Evolutionary conservation across 2,113 vertebrate genomes (phyloP), one percentile per base, ranked within the genome.

Genomic region (Dromiciops gliroides): DNA sequence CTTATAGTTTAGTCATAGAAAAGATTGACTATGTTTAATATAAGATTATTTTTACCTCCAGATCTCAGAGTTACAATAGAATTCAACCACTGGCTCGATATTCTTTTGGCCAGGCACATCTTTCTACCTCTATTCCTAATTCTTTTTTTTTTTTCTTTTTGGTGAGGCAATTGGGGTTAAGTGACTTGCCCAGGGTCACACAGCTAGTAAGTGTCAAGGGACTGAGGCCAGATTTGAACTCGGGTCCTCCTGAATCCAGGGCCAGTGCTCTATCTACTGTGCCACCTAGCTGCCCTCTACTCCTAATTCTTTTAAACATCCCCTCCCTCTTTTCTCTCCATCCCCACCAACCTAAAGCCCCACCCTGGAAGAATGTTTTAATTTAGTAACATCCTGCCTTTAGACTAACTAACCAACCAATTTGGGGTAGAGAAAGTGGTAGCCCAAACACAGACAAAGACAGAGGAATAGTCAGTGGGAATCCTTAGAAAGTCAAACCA

Each of bases 251-350:
- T n/a, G n/a, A n/a, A n/a, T n/a, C n/a, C n/a, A n/a, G n/a, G n/a
- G n/a, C n/a, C n/a, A n/a, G n/a, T n/a, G n/a, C n/a, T n/a, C n/a
- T n/a, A n/a, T n/a, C n/a, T n/a, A n/a, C n/a, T n/a, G n/a, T n/a
- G n/a, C n/a, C n/a, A n/a, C n/a, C n/a, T n/a, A n/a, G n/a, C n/a
- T n/a, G n/a, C n/a, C n/a, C n/a, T n/a, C 92, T 50, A 50, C 75
- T 93, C 60, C 14, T 49, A 50, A 24, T 48, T 95, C 60, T 95
- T 92, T 91, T 94, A 92, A 48, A 28, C 28, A 50, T 51, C 50
- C 23, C 94, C 16, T 83, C 37, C n/a, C n/a, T 19, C 16, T 44
- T 16, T 75, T 75, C 37, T 37, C 1, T 7, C 37, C 4, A n/a
- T n/a, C n/a, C 67, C n/a, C n/a, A 8, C 49, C 51, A 60, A 94